Evolutionary conservation across 30 jellyfish, hydroid and myxozoan species (phyloP), one percentile per base, ranked within the genome.

Genomic region (Calvadosia cruxmelitensis): DNA sequence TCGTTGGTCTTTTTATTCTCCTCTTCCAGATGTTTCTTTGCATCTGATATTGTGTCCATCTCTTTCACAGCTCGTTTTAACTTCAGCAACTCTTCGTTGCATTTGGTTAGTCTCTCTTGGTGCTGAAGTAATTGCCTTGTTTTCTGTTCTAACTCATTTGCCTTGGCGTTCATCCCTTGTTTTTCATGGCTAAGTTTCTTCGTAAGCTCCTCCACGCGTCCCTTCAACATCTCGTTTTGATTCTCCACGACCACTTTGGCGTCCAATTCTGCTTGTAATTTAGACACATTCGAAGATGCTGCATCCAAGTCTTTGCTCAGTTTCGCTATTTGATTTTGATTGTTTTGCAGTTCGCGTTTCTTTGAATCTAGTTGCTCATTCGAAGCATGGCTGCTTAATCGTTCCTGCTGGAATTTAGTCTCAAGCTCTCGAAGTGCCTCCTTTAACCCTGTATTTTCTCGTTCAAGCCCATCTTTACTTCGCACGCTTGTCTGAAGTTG

Each of bases 401-500:
- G 10, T 42, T 42, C 57, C 20, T 42, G 57, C 20, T 42, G 57
- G 57, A 42, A 42, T 20, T 42, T 42, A 20, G 15, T 42, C 57
- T 42, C 57, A 5, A 42, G 57, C 10, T 42, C 57, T 42, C 57
- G 10, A 10, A 42, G 57, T 5, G 57, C 57, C 20, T 42, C 57
- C 20, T 42, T 42, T 20, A 42, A 20, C 57, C 57, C 57, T 10
- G 57, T 5, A 42, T 42, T 42, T 42, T 42, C 57, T 42, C 57
- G 10, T 42, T 42, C 57, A 42, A 42, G 57, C 15, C 57, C 20
- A 20, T 42, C 57, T 42, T 42, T 42, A 42, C 57, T 42, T 10
- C 57, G 57, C 10, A 42, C 57, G 57, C 57, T 42, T 5, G 57
- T 42, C 57, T 42, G 57, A 10, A 42, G 57, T 42, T 42, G 57